A percentile compares a stretch with the other conserved stretches of the same genome.
Conservation (phyloP, 2,113 vertebrate genomes). For the Oxygymnocypris stewartii region DNA sequence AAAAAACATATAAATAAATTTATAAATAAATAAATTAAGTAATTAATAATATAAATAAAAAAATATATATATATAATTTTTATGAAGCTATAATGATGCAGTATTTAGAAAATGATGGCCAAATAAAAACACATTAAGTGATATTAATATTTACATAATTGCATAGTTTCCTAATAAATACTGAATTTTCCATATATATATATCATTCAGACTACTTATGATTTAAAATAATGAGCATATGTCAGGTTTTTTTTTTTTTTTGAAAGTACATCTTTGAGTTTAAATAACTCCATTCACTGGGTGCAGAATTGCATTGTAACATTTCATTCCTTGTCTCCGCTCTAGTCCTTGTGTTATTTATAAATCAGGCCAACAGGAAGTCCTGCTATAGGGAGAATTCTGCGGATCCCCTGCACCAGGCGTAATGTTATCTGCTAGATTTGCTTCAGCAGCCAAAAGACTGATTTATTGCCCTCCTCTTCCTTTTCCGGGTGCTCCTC, state of each 20-base stretch:
- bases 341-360: background rate
- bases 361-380: slow-evolving; percentile 31
- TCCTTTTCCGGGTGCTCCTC: slow-evolving; percentile 51
- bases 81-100: background rate
- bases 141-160: background rate
- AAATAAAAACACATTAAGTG: background rate
- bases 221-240: background rate
- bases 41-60: too few species aligned
- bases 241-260: background rate
- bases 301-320: slow-evolving; percentile 9
- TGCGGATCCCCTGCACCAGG: slow-evolving; percentile 27
- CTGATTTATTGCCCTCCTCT: slow-evolving; percentile 53
- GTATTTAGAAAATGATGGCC: background rate
- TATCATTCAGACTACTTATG: background rate
- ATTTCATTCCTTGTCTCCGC: background rate
- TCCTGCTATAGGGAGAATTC: slow-evolving; percentile 29
- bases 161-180: background rate
- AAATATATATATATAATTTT: background rate
- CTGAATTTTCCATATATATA: background rate
- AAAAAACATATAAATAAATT: too few species aligned
- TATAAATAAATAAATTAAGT: too few species aligned
- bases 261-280: background rate
- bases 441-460: slow-evolving; percentile 44
- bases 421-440: slow-evolving; percentile 40
- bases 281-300: slow-evolving; percentile 8